Base-by-base conservation (phyloP, 1,140 invertebrate genomes). In the Ips nitidus region DNA sequence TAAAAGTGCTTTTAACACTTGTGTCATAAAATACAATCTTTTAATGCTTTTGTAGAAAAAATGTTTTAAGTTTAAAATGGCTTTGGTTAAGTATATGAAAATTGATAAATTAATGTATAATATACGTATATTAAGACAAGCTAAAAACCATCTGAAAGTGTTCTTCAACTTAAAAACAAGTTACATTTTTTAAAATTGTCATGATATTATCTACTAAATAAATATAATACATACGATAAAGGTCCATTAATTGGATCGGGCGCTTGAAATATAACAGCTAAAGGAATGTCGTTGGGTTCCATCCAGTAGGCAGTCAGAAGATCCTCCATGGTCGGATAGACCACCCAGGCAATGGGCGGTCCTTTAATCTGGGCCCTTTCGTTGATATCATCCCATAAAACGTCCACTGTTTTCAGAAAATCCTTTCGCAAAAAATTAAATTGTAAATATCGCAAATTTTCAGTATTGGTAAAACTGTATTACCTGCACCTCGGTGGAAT, bases 241-340 rank as follows among this genome's bases (percentile, higher is more conserved):
- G 82, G 81, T 57, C 75, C 80, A 59, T 80, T 80, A 68, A 85
- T 82, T 5, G 85, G 84, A 57, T 81, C 78, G 39, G 82, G 78
- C 75, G 88, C 83, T 38, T 86, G 85, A 73, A 91, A 90, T 67
- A 91, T 86, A 47, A 91, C 83, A 36, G 89, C 89, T 47, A 90
- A 80, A 22, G 87, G 87, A 70, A 91, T 86, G 63, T 83, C 84
- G 65, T 82, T 82, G 1, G 89, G 85, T 73, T 88, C 83, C 73
- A 82, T 84, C 84, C 88, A 89, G 77, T 91, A 91, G 6, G 88
- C 86, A 50, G 87, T 87, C 60, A 89, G 83, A 55, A 91, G 81
- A 70, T 89, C 88, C 55, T 88, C 87, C 67, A 86, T 86, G 64
- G 86, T 86, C 68, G 88, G 85, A 77, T 87, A 90, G 41, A 85